Evolutionary conservation across 2,797 vertebrate genomes (phyloP).

Genomic region (Pantherophis vulpinus): DNA sequence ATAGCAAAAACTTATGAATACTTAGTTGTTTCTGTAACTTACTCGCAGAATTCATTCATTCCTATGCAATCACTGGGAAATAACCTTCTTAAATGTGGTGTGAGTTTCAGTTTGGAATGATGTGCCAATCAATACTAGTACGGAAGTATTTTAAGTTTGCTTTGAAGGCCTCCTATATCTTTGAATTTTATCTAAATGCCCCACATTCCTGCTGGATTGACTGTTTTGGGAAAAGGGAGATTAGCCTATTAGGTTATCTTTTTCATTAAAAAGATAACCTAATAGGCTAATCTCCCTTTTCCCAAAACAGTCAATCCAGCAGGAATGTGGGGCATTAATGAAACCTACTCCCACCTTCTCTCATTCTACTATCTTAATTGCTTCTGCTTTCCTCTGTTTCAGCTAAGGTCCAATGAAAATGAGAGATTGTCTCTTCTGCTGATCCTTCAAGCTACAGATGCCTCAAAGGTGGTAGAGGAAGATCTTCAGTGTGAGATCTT

Average conservation of each 20-base stretch:
- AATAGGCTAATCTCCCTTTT: no score
- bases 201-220: background rate
- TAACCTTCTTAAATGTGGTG: background rate
- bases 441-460: background rate
- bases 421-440: background rate
- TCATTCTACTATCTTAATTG: background rate
- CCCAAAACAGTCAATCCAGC: no score
- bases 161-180: background rate
- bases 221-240: background rate
- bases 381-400: background rate
- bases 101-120: background rate
- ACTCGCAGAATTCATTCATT: background rate
- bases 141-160: background rate
- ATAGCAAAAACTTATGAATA: background rate
- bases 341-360: background rate
- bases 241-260: background rate
- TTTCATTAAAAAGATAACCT: no score
- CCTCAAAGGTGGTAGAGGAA: background rate
- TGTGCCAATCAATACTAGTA: background rate
- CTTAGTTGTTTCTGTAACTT: background rate
- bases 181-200: background rate
- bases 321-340: no score
- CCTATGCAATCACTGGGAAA: background rate
- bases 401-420: background rate
- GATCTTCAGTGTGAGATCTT: background rate